Evolutionary conservation across 2,888 invertebrate genomes (phyloP).

Genomic region (Andrena dorsata): DNA sequence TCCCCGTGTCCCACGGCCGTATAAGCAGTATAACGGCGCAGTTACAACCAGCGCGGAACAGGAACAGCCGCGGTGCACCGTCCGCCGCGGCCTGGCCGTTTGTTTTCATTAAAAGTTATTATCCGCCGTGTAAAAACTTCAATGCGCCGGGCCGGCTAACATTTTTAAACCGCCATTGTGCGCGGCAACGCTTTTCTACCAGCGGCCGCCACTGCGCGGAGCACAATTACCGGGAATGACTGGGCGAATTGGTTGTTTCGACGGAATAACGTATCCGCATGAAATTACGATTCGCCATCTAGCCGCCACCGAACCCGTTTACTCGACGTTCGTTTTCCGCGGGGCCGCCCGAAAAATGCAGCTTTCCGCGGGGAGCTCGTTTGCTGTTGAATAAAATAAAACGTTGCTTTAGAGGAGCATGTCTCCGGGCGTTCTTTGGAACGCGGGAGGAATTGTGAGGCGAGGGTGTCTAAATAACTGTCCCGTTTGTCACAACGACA

Average conservation of each 20-base stretch:
- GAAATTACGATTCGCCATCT: slow-evolving; percentile 58
- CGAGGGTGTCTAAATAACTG: no score
- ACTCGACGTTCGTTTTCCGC: slow-evolving; percentile 22
- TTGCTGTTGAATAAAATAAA: not conserved
- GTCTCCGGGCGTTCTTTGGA: no score
- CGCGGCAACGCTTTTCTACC: slow-evolving; percentile 49
- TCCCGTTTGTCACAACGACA: no score
- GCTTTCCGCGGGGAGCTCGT: not conserved
- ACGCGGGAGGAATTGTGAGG: no score
- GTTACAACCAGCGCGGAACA: slow-evolving; percentile 49
- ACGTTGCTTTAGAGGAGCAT: not conserved
- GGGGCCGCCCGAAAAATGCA: slow-evolving; percentile 4
- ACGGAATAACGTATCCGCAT: slow-evolving; percentile 58
- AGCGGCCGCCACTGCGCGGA: not conserved
- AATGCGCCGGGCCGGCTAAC: slow-evolving; percentile 53
- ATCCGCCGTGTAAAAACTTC: slow-evolving; percentile 66
- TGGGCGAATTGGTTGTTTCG: slow-evolving; percentile 58
- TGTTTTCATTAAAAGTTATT: slow-evolving; percentile 74
- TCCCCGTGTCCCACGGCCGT: slow-evolving; percentile 1
- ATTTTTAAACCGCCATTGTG: slow-evolving; percentile 66
- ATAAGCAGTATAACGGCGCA: slow-evolving; percentile 22
- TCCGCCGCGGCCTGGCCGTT: slow-evolving; percentile 46
- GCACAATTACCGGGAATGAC: slow-evolving; percentile 62
- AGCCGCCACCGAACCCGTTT: slow-evolving; percentile 25
- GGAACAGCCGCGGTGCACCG: slow-evolving; percentile 25